These are phyloP conservation scores for Zoroaster sp. DNA, from an alignment of 53 echinoderm and acorn worm species.

Conservation along the genomic window DNA sequence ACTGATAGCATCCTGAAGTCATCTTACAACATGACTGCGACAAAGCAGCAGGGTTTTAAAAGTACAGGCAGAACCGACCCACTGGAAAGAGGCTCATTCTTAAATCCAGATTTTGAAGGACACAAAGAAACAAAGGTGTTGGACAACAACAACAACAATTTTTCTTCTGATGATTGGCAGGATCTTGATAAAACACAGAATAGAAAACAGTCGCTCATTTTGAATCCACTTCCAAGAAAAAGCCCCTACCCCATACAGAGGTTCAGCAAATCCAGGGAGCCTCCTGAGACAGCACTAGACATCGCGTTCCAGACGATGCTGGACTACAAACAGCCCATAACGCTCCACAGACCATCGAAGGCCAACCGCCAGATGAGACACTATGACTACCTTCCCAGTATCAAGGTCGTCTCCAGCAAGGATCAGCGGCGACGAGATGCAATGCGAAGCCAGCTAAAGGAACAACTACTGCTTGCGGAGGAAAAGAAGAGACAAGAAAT, in stretches of 20 bases:
- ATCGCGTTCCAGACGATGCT: constrained; percentile 57
- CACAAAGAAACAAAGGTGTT: not conserved
- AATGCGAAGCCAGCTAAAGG: constrained; percentile 49
- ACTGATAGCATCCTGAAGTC: not conserved
- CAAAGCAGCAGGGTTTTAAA: not conserved
- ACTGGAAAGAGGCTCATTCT: not conserved
- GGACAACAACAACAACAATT: not conserved
- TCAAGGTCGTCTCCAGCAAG: constrained; percentile 55
- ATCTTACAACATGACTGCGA: constrained; percentile 22
- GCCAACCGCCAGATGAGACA: constrained; percentile 49
- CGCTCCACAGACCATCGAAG: constrained; percentile 32
- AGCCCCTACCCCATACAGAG: constrained; percentile 9
- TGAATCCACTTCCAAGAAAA: not conserved
- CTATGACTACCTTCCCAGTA: constrained; percentile 75
- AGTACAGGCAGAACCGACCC: too few relatives aligned
- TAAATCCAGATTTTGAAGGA: not conserved
- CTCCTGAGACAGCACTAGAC: constrained; percentile 46
- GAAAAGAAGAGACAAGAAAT: constrained; percentile 57
- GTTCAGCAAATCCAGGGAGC: constrained; percentile 4
- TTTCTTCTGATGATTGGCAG: not conserved
- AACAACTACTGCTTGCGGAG: constrained; percentile 53
- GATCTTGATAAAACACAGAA: not conserved
- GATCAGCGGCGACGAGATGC: constrained; percentile 54
- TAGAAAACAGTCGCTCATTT: not conserved
- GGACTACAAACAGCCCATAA: constrained; percentile 57